Evolutionary conservation across 2,113 vertebrate genomes (phyloP).

Genomic region (Ailurus styani): DNA sequence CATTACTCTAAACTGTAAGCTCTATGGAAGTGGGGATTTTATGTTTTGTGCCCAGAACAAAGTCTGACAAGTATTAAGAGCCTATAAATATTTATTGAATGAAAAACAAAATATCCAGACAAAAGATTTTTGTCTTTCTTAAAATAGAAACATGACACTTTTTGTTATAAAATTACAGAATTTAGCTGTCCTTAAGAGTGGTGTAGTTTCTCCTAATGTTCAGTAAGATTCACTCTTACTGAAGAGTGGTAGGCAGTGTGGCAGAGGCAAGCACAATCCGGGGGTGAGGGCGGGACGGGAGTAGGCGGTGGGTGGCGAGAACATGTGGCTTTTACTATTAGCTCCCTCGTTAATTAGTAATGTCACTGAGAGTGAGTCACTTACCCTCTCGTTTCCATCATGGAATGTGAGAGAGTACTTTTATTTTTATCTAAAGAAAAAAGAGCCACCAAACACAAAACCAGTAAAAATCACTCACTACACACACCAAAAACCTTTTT

Average conservation of each 20-base stretch:
- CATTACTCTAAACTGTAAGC: not conserved
- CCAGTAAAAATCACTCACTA: not conserved
- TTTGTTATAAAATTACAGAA: not conserved
- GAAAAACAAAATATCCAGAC: not conserved
- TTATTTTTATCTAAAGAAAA: constrained; percentile 19
- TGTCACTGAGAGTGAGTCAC: constrained; percentile 26
- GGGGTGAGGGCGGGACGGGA: not conserved
- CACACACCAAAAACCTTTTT: not conserved
- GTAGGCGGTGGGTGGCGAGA: not conserved
- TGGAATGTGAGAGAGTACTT: not conserved
- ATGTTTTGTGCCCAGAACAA: not conserved
- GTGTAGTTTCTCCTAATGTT: not conserved
- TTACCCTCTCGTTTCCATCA: constrained; percentile 21
- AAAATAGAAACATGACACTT: not conserved
- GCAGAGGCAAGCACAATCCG: not conserved
- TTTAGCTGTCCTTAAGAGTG: not conserved
- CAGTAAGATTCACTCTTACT: not conserved
- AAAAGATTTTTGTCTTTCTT: not conserved
- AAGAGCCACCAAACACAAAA: not conserved
- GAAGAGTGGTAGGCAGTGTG: no score
- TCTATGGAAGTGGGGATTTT: not conserved
- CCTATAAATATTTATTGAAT: not conserved
- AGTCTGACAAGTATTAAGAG: not conserved
- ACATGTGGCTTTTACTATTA: not conserved
- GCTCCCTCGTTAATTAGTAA: constrained; percentile 13